Evolutionary conservation across 2,888 invertebrate species (phyloP).

Genomic region (Drosophila mayaguana): DNA sequence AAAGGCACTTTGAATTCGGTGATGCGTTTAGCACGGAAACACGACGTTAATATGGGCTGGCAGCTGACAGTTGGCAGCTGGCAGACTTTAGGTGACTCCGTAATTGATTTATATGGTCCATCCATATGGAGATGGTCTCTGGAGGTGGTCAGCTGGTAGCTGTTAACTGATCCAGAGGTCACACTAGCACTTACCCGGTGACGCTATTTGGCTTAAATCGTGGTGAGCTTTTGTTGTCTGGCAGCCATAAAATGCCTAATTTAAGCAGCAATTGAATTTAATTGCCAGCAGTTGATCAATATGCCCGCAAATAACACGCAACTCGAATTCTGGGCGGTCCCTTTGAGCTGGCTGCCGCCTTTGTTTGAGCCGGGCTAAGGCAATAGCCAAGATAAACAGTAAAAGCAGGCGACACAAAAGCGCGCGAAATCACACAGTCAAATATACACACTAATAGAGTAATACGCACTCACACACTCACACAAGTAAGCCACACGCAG

Average conservation of each 20-base stretch:
- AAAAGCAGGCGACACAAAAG: slow-evolving; percentile 69
- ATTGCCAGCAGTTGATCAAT: slow-evolving; percentile 64
- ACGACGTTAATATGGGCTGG: slow-evolving; percentile 20
- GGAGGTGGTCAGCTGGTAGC: neutral
- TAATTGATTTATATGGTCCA: slow-evolving; percentile 68
- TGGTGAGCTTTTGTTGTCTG: slow-evolving; percentile 67
- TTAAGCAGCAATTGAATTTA: slow-evolving; percentile 65
- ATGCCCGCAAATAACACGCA: slow-evolving; percentile 55
- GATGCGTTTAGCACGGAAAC: slow-evolving; percentile 7
- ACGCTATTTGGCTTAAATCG: slow-evolving; percentile 32
- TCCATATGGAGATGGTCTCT: slow-evolving; percentile 48
- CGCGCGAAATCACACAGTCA: slow-evolving; percentile 67
- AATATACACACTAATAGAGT: slow-evolving; percentile 14
- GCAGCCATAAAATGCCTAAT: slow-evolving; percentile 68
- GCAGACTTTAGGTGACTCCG: slow-evolving; percentile 38
- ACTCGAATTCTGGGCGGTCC: slow-evolving; percentile 33
- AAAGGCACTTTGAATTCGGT: slow-evolving; percentile 24
- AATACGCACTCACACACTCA: slow-evolving; percentile 1
- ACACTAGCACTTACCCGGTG: slow-evolving; percentile 39
- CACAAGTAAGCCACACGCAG: neutral
- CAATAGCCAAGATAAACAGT: slow-evolving; percentile 58
- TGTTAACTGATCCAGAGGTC: slow-evolving; percentile 9
- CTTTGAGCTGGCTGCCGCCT: slow-evolving; percentile 36
- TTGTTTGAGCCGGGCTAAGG: slow-evolving; percentile 42
- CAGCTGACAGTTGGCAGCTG: slow-evolving; percentile 47